Percentiles rank a stretch among this genome's conserved stretches.
Conservation (phyloP, 1,140 invertebrate species). For the Antheraea pernyi region DNA sequence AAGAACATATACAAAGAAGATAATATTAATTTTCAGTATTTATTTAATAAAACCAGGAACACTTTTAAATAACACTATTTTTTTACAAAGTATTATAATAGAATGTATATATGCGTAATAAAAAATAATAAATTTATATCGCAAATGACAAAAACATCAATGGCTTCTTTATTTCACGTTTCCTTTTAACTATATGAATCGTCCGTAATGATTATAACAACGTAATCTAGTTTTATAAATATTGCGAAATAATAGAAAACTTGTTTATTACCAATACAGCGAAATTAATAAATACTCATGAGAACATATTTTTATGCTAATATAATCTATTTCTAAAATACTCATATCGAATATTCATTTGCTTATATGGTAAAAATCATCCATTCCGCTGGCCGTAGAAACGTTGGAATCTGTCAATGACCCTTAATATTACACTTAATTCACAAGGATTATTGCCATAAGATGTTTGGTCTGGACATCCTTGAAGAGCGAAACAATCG, state of each 20-base stretch:
- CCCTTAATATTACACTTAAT: conserved; percentile 70
- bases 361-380: not conserved
- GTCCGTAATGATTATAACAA: too few relatives aligned
- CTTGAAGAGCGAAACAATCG: conserved; percentile 83
- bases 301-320: not conserved
- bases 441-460: conserved; percentile 82
- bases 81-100: not conserved
- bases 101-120: not conserved
- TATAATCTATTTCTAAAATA: not conserved
- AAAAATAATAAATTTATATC: too few relatives aligned
- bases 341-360: not conserved
- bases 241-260: too few relatives aligned
- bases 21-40: not conserved
- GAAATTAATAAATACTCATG: not conserved
- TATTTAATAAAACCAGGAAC: conserved; percentile 8
- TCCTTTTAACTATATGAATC: too few relatives aligned
- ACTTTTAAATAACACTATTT: not conserved
- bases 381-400: conserved; percentile 58
- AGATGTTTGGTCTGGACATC: conserved; percentile 83
- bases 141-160: too few relatives aligned
- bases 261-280: too few relatives aligned
- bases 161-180: too few relatives aligned
- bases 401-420: conserved; percentile 69
- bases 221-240: too few relatives aligned
- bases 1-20: not conserved